Evolutionary conservation across 2,888 invertebrate genomes (phyloP).

Genomic region (Baronia brevicornis): DNA sequence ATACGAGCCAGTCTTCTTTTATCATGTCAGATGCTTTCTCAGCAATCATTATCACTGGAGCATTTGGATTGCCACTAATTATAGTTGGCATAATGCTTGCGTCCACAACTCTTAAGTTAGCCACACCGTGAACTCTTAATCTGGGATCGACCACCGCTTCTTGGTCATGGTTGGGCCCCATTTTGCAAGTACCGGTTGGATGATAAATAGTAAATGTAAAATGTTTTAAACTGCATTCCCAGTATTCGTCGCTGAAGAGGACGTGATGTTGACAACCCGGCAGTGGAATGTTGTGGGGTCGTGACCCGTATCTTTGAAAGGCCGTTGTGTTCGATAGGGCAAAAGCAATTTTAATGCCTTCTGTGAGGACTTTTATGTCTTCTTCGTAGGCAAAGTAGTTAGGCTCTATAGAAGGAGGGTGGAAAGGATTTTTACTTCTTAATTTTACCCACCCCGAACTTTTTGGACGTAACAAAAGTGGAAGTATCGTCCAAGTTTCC

Average conservation of each 20-base stretch:
- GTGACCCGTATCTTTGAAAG: constrained; percentile 87
- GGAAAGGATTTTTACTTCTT: constrained; percentile 85
- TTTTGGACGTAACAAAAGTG: constrained; percentile 87
- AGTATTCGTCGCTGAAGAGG: constrained; percentile 87
- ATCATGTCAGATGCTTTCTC: constrained; percentile 93
- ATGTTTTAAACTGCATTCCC: constrained; percentile 90
- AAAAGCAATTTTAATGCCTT: constrained; percentile 89
- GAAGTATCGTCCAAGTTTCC: constrained; percentile 90
- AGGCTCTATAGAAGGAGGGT: constrained; percentile 90
- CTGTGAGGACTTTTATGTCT: constrained; percentile 86
- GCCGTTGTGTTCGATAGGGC: constrained; percentile 86
- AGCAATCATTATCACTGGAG: constrained; percentile 92
- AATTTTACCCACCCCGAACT: constrained; percentile 92
- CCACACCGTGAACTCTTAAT: constrained; percentile 85
- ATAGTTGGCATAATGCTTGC: constrained; percentile 93
- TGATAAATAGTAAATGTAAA: constrained; percentile 90
- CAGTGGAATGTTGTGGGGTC: constrained; percentile 85
- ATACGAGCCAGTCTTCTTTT: constrained; percentile 86
- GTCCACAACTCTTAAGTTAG: constrained; percentile 85
- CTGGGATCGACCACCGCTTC: constrained; percentile 88
- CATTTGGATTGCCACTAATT: constrained; percentile 92
- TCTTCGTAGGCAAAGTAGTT: constrained; percentile 92
- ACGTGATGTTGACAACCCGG: constrained; percentile 86
- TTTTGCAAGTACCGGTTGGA: constrained; percentile 89
- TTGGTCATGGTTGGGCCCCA: constrained; percentile 86